Evolutionary conservation across 2,113 vertebrate genomes (phyloP).

Genomic region (Apteryx mantelli): DNA sequence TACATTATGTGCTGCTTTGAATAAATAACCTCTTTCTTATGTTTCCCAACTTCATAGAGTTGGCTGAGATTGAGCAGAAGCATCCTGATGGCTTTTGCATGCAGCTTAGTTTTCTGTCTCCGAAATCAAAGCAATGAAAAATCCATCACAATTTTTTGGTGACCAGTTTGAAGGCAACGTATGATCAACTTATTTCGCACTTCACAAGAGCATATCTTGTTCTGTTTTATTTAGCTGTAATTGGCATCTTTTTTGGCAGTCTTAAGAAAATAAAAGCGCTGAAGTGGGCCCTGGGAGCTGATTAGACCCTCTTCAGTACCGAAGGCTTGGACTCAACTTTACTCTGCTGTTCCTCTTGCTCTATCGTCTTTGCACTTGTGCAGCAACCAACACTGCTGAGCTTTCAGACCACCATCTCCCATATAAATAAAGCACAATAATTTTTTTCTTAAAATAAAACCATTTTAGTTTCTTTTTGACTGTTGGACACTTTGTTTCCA

Average conservation of each 20-base stretch:
- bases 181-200: slow-evolving; percentile 8
- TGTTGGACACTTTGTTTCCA: neutral
- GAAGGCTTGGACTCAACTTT: slow-evolving; percentile 3
- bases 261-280: neutral
- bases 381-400: neutral
- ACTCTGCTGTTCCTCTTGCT: neutral
- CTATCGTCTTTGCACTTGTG: neutral
- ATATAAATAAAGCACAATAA: neutral
- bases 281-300: slow-evolving; percentile 44
- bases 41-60: neutral
- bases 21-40: neutral
- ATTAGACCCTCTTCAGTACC: slow-evolving; percentile 29
- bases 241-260: slow-evolving; percentile 34
- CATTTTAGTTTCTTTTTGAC: neutral
- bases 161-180: neutral
- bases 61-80: neutral
- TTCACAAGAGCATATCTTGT: slow-evolving; percentile 10
- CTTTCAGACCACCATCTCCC: neutral
- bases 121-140: neutral
- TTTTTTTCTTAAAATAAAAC: neutral
- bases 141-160: slow-evolving; percentile 1
- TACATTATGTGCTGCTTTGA: neutral
- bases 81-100: neutral
- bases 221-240: slow-evolving; percentile 43
- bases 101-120: neutral